Percentiles rank a stretch among this genome's conserved stretches.
Evolutionary conservation across 2,888 invertebrate species (phyloP).

Genomic region (Nymphalis c-album): DNA sequence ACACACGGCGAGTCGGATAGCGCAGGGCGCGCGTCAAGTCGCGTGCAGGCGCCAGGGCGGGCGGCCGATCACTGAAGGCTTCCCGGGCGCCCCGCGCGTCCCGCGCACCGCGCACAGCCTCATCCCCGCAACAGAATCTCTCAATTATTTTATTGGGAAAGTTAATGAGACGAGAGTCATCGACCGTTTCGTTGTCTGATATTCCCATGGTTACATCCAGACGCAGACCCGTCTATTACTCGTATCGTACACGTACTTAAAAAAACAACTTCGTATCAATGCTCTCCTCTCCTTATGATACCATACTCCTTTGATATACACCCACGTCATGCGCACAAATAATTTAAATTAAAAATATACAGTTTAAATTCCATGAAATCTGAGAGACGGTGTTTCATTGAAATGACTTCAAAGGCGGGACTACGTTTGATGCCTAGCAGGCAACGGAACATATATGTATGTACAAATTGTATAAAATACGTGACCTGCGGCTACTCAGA

Average conservation of each 20-base stretch:
- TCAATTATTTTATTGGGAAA: constrained; percentile 80
- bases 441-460: background rate
- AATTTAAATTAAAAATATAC: background rate
- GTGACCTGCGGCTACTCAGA: constrained; percentile 1
- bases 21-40: constrained; percentile 45
- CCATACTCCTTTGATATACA: too few relatives aligned
- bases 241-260: constrained; percentile 15
- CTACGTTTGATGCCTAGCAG: background rate
- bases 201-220: constrained; percentile 50
- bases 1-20: constrained; percentile 40
- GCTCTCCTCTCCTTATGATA: background rate
- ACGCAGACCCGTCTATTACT: constrained; percentile 10
- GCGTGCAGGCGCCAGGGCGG: constrained; percentile 70
- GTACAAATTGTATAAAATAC: too few relatives aligned
- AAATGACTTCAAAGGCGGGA: constrained; percentile 1
- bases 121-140: constrained; percentile 67
- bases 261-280: background rate
- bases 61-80: constrained; percentile 69
- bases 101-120: constrained; percentile 47
- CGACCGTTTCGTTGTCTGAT: constrained; percentile 57
- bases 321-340: background rate
- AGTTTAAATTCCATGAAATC: background rate
- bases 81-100: constrained; percentile 56
- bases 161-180: constrained; percentile 77
- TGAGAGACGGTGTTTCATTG: background rate